These are phyloP conservation scores for Epizoanthus scotinus DNA, from an alignment of 92 coral and sea anemone genomes.

Conservation along the genomic window DNA sequence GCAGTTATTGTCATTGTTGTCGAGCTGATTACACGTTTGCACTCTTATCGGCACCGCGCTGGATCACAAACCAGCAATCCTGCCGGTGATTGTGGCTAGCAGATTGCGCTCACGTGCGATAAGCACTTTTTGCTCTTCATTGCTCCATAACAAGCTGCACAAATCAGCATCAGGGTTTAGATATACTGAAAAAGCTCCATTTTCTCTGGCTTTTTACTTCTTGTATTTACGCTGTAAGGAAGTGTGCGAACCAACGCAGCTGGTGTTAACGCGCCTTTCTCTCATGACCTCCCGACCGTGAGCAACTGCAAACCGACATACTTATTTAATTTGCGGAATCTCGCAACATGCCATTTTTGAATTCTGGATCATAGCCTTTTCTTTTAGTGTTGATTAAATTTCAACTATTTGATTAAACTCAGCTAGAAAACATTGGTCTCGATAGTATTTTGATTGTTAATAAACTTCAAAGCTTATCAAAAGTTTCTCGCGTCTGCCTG, in stretches of 20 bases:
- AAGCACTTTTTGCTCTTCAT: slow-evolving; percentile 8
- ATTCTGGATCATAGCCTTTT: too few species aligned
- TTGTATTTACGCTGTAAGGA: too few species aligned
- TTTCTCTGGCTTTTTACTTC: neutral
- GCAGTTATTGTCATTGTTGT: slow-evolving; percentile 91
- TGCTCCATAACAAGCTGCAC: neutral
- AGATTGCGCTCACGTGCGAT: slow-evolving; percentile 44
- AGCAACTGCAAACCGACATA: neutral
- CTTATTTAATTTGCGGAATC: too few species aligned
- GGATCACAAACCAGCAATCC: slow-evolving; percentile 45
- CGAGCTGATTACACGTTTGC: slow-evolving; percentile 70
- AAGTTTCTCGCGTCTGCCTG: neutral
- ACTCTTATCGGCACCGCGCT: slow-evolving; percentile 76
- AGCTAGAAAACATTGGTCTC: slow-evolving; percentile 30
- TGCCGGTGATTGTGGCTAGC: slow-evolving; percentile 35
- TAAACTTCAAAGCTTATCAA: neutral
- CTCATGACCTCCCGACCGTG: neutral
- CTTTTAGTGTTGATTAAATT: slow-evolving; percentile 41
- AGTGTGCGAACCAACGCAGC: too few species aligned
- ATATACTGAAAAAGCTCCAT: too few species aligned
- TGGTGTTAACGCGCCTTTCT: too few species aligned
- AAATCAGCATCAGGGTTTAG: neutral
- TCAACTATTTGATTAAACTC: slow-evolving; percentile 48
- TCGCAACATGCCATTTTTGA: too few species aligned
- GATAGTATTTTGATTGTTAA: neutral